Evolutionary conservation across 2,888 invertebrate species (phyloP).

Genomic region (Leptothorax acervorum): DNA sequence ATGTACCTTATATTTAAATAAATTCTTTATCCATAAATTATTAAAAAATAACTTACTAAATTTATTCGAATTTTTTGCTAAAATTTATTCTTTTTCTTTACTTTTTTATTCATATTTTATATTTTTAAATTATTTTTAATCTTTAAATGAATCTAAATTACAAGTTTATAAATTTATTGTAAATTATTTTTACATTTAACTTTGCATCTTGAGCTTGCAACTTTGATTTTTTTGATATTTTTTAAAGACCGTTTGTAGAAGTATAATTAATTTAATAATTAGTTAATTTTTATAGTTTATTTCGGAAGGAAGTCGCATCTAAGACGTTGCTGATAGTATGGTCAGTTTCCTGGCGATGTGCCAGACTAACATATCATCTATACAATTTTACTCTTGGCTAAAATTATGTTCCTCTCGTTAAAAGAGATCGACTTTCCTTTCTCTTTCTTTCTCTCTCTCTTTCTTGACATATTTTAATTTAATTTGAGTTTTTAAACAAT

Average conservation of each 20-base stretch:
- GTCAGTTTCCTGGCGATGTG: conserved; percentile 54
- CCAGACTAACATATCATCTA: conserved; percentile 35
- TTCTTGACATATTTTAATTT: too few relatives aligned
- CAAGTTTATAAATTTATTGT: background rate
- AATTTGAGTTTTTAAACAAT: too few relatives aligned
- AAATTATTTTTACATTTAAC: background rate
- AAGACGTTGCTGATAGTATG: conserved; percentile 32
- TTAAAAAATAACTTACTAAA: background rate
- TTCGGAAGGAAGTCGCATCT: background rate
- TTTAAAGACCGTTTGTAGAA: background rate
- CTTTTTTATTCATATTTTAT: background rate
- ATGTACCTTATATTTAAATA: background rate
- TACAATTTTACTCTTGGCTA: conserved; percentile 48
- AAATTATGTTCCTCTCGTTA: background rate
- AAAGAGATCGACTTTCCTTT: background rate
- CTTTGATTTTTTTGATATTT: background rate
- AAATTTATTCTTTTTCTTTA: background rate
- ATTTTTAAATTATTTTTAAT: background rate
- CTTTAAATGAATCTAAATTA: background rate
- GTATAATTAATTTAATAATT: background rate
- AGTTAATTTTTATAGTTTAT: conserved; percentile 41
- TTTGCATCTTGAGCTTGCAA: background rate
- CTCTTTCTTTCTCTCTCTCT: too few relatives aligned
- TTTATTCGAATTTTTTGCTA: background rate
- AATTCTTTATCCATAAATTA: background rate